Evolutionary conservation across 1,140 invertebrate species (phyloP).

Genomic region (Monomorium pharaonis): DNA sequence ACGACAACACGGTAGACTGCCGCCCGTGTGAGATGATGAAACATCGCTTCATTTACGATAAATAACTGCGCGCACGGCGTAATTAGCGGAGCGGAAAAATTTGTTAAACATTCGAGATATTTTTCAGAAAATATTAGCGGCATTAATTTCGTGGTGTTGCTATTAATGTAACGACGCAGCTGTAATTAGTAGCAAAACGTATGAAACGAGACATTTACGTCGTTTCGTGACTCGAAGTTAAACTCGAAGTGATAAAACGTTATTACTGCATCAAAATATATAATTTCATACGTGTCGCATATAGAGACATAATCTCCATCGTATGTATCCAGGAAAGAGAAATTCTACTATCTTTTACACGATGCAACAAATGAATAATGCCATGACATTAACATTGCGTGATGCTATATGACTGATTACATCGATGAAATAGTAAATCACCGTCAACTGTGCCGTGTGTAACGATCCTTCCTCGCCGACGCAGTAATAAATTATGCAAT

Average conservation of each 20-base stretch:
- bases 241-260: not conserved
- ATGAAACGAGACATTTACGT: not conserved
- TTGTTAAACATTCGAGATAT: not conserved
- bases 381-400: conserved; percentile 26
- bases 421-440: conserved; percentile 47
- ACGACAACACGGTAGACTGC: conserved; percentile 8
- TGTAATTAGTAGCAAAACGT: not conserved
- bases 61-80: conserved; percentile 3
- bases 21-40: conserved; percentile 29
- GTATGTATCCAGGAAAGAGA: not conserved
- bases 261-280: not conserved
- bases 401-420: conserved; percentile 8
- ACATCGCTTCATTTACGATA: conserved; percentile 34
- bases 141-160: not conserved
- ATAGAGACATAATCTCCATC: not conserved
- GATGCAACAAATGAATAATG: conserved; percentile 7
- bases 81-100: conserved; percentile 33
- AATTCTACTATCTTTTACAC: conserved; percentile 5
- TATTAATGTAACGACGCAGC: not conserved
- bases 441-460: not conserved
- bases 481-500: conserved; percentile 26
- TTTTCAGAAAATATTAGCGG: not conserved
- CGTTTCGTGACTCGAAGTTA: not conserved
- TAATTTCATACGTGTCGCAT: not conserved
- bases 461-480: not conserved